These are phyloP conservation scores for Elysia chlorotica DNA, from an alignment of 1,140 invertebrate species.

Conservation along the genomic window DNA sequence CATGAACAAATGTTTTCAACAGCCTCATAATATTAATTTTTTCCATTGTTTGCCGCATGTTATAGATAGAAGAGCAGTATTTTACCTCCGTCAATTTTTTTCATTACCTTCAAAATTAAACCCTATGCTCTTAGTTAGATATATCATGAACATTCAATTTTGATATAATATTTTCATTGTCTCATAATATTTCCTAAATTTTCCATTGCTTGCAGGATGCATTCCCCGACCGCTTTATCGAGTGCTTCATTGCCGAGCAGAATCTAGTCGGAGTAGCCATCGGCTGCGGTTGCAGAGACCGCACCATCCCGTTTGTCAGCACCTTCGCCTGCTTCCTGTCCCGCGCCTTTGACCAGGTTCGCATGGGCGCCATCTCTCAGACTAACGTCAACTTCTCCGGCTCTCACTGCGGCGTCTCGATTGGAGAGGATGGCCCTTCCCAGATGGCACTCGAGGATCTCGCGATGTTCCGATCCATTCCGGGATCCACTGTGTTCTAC, in stretches of 20 bases:
- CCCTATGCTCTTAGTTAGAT: neutral
- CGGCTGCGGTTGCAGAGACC: conserved; percentile 82
- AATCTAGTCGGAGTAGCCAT: conserved; percentile 96
- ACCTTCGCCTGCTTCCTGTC: conserved; percentile 99
- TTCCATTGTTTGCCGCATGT: too few relatives aligned
- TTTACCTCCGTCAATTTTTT: neutral
- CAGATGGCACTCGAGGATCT: conserved; percentile 99
- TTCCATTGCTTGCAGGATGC: conserved; percentile 56
- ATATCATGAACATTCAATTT: too few relatives aligned
- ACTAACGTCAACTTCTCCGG: conserved; percentile 94
- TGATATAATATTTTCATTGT: too few relatives aligned
- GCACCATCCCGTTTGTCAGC: conserved; percentile 89
- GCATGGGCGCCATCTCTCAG: conserved; percentile 99
- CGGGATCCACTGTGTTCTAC: conserved; percentile 94
- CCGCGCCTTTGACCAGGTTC: conserved; percentile 92
- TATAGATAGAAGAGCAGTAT: too few relatives aligned
- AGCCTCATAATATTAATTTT: too few relatives aligned
- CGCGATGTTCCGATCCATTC: conserved; percentile 91
- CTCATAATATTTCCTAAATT: too few relatives aligned
- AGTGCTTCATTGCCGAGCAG: conserved; percentile 99
- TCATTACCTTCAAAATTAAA: neutral
- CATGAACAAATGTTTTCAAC: too few relatives aligned
- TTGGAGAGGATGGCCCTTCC: conserved; percentile 95
- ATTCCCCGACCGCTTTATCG: conserved; percentile 80
- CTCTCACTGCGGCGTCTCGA: conserved; percentile 94